Base-by-base conservation (phyloP, 2,888 invertebrate genomes). In the Xanthorhoe designata region DNA sequence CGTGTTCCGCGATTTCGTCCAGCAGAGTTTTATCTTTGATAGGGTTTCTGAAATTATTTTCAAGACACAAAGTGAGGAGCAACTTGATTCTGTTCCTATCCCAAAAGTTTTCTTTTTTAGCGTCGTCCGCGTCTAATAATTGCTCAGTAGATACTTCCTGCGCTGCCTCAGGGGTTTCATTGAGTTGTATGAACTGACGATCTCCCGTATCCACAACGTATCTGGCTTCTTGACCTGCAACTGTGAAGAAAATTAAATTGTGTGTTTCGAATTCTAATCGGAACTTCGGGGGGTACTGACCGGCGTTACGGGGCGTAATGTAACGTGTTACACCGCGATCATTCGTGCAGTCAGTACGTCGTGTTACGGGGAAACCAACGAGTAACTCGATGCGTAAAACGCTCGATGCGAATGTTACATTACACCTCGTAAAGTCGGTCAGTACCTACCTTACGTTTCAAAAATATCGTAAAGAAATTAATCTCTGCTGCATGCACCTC, bases 41-140 rank as follows among this genome's bases (percentile, higher is more conserved):
- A 6, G 72, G 53, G 62, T 78, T 81, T 71, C 80, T 86, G 54
- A 81, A 84, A 69, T 79, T 83, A 54, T 83, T 82, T 57, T 91
- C 87, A 38, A 88, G 73, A 68, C 91, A 90, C 8, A 91, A 71
- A 29, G 84, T 84, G 1, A 93, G 85, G 1, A 93, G 78, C 24
- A 83, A 61, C 73, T 86, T 89, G 9, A 91, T 83, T 84, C 88
- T 91, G 65, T 82, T 84, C 69, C 86, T 79, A 51, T 91, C 89
- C 93, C 93, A 93, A 68, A 91, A 90, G 57, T 73, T 82, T n/a
- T 84, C 67, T 24, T 67, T 84, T 62, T 82, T 82, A 29, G 71
- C 55, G 57, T 79, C 79, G 3, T 65, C 56, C 9, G 64, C 45
- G 52, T 83, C 82, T 49, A 50, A n/a, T n/a, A n/a, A 2, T 3